Base-by-base conservation (phyloP, 2,888 invertebrate genomes). In the Zelleria hepariella region DNA sequence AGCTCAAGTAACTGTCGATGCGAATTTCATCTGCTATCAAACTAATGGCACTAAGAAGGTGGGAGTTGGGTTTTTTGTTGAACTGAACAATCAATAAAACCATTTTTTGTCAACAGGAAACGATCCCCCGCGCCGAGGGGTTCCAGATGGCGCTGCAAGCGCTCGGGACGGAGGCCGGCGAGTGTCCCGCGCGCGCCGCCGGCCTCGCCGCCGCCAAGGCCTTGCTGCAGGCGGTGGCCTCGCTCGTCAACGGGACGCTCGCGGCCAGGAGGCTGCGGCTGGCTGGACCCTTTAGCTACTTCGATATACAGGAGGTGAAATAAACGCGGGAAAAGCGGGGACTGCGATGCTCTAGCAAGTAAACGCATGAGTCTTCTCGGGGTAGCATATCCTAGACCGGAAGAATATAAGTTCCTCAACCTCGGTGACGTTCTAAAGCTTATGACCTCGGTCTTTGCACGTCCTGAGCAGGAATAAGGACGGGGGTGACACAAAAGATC, bases 231-330 rank as follows among this genome's bases (percentile, higher is more conserved):
- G 92, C 93, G 0, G 90, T 96, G 58, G 94, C 93, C 61, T 90
- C 91, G 66, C 93, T 95, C 67, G 95, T 96, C 15, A 94, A 96
- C 77, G 91, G 91, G 62, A 93, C 95, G 61, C 86, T 98, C 26
- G 20, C 27, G 10, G 42, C 7, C 18, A 23, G 23, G 23, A 25
- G 7, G 24, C 53, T 23, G 42, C 92, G 93, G 61, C 93, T 94
- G 24, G 94, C 96, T 0, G 98, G 98, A 0, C 95, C 97, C 0
- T 98, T 97, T 79, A 91, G 96, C 53, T 97, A 97, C 77, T 94
- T 95, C 65, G 92, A 95, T 48, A 90, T 98, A 58, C 94, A 94
- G 65, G 96, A 97, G 88, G 96, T 96, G 68, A 3, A 2, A 10
- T 2, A n/a, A n/a, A n/a, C n/a, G n/a, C 93, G 61, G 90, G 91